Percentiles rank a stretch among this genome's conserved stretches.
phyloP scores from a whole-genome alignment of 2,797 vertebrate species.

The Chromis chromis region DNA sequence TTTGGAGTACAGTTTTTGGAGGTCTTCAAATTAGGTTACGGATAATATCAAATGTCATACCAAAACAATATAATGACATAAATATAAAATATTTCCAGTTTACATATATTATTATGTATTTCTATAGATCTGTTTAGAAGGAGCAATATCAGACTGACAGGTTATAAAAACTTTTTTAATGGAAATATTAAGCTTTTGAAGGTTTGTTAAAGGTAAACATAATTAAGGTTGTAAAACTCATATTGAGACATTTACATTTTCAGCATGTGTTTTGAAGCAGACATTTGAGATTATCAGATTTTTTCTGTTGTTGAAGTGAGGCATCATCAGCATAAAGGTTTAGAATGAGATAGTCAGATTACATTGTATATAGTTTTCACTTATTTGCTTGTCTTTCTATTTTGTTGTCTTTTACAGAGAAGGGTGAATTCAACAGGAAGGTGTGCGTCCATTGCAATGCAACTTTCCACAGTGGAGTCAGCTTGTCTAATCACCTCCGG shows the following conservation, averaged over 20 bases:
- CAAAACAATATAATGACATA: too few relatives aligned
- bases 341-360: conserved; percentile 9
- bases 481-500: conserved; percentile 94
- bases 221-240: not conserved
- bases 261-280: not conserved
- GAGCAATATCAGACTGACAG: too few relatives aligned
- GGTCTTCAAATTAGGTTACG: too few relatives aligned
- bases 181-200: too few relatives aligned
- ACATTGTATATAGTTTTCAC: not conserved
- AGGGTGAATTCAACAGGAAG: conserved; percentile 85
- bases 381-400: conserved; percentile 8
- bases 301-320: conserved; percentile 4
- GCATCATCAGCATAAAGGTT: conserved; percentile 48
- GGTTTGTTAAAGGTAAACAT: too few relatives aligned
- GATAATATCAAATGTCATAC: too few relatives aligned
- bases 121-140: too few relatives aligned
- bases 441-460: conserved; percentile 94
- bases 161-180: too few relatives aligned
- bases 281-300: too few relatives aligned
- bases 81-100: too few relatives aligned
- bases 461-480: conserved; percentile 95
- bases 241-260: not conserved
- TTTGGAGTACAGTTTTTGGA: too few relatives aligned
- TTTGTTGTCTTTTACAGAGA: conserved; percentile 74
- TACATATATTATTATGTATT: too few relatives aligned